Evolutionary conservation across 2,888 invertebrate genomes (phyloP).

Genomic region (Microchrysa polita): DNA sequence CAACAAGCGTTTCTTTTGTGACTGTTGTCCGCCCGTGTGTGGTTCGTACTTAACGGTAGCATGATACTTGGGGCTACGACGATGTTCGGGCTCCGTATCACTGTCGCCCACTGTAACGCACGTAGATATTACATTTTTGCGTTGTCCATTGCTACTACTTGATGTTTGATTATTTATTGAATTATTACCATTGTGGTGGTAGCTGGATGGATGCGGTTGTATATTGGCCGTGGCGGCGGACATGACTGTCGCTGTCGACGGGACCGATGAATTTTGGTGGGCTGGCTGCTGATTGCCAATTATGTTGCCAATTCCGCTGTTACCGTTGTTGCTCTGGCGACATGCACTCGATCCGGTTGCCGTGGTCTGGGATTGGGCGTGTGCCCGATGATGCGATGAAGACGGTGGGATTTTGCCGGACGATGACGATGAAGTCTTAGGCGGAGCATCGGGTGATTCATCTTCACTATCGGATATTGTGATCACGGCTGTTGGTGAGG

Average conservation of each 20-base stretch:
- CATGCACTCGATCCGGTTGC: conserved; percentile 52
- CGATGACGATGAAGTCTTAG: conserved; percentile 45
- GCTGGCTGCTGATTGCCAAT: conserved; percentile 52
- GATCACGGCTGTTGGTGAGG: conserved; percentile 94
- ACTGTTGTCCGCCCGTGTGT: conserved; percentile 69
- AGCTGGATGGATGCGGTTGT: conserved; percentile 47
- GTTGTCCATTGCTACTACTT: conserved; percentile 60
- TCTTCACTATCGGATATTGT: conserved; percentile 96
- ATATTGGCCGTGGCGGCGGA: not conserved
- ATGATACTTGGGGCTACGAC: conserved; percentile 55
- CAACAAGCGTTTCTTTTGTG: conserved; percentile 88
- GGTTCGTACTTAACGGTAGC: conserved; percentile 63
- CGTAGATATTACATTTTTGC: conserved; percentile 77
- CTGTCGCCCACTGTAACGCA: conserved; percentile 82
- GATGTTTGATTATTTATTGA: conserved; percentile 44
- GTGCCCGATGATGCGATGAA: conserved; percentile 57
- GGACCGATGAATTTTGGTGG: conserved; percentile 52
- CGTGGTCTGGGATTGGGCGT: conserved; percentile 62
- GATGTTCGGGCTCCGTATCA: conserved; percentile 73
- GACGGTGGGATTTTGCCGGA: conserved; percentile 48
- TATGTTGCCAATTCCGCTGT: conserved; percentile 48
- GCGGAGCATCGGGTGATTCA: conserved; percentile 69
- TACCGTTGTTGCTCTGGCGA: conserved; percentile 54
- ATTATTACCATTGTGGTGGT: conserved; percentile 52
- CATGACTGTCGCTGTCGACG: conserved; percentile 45